Conservation (phyloP, 2,113 vertebrate genomes). For the Cyanoderma ruficeps region DNA sequence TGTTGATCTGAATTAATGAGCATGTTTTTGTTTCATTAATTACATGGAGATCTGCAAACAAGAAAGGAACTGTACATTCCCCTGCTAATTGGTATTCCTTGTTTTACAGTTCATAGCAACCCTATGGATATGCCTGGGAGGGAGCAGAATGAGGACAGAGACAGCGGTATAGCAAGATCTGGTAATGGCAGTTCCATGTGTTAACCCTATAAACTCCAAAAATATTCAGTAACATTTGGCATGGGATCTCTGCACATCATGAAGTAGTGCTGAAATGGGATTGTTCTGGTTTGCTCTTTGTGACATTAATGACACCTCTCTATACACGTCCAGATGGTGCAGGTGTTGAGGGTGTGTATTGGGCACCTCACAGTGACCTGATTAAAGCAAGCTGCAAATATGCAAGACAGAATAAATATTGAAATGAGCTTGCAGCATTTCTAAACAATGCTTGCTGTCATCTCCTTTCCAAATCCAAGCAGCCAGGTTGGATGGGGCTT, state of each 20-base stretch:
- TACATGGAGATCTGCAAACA: constrained; percentile 50
- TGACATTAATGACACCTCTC: not conserved
- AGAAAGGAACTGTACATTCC: constrained; percentile 39
- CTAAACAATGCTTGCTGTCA: not conserved
- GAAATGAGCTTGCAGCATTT: not conserved
- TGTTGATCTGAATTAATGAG: constrained; percentile 76
- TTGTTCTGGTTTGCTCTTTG: not conserved
- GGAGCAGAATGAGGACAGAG: constrained; percentile 89
- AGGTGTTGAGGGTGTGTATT: not conserved
- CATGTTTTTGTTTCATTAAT: constrained; percentile 76
- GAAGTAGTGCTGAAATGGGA: not conserved
- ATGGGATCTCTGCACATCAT: not conserved
- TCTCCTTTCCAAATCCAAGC: not conserved
- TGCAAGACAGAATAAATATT: not conserved
- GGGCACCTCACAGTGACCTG: not conserved
- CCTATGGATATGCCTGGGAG: constrained; percentile 99
- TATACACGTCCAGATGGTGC: rapidly evolving
- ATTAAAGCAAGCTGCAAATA: not conserved
- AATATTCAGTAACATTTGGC: not conserved
- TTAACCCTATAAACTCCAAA: not conserved
- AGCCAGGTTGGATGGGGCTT: not conserved
- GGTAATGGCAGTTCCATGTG: constrained; percentile 75
- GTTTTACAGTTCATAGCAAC: constrained; percentile 91
- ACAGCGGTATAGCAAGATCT: constrained; percentile 97
- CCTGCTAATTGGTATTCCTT: constrained; percentile 64